Evolutionary conservation across 1,140 invertebrate genomes (phyloP).

Genomic region (Caenorhabditis briggsae): DNA sequence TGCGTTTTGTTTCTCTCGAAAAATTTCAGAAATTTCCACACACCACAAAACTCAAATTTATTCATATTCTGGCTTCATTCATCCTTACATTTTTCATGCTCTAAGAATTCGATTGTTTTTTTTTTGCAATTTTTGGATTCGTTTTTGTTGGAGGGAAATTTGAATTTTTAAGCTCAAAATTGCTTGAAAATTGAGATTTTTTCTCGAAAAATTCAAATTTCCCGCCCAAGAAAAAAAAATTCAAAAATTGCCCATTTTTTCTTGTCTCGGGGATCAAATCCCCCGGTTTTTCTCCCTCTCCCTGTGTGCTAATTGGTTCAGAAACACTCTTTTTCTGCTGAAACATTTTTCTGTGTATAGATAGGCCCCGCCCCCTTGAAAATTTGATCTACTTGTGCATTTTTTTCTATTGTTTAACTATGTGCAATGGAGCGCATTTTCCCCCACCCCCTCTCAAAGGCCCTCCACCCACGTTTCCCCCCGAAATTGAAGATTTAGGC

Average conservation of each 20-base stretch:
- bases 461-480: neutral
- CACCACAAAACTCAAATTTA: no score
- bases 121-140: no score
- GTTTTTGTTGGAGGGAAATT: no score
- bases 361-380: neutral
- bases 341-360: conserved; percentile 23
- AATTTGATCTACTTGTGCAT: neutral
- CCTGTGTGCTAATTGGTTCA: conserved; percentile 18
- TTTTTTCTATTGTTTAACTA: neutral
- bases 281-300: neutral
- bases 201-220: neutral
- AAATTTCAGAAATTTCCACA: no score
- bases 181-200: neutral
- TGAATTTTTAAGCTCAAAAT: neutral
- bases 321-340: no score
- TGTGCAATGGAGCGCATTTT: neutral
- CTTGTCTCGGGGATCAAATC: neutral
- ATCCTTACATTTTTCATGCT: no score
- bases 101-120: no score
- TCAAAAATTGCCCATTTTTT: no score
- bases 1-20: no score
- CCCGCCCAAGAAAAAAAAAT: neutral
- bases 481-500: neutral
- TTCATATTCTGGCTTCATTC: no score
- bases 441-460: neutral